Conservation (phyloP, 1,140 invertebrate species). For the Drosophila mauritiana region DNA sequence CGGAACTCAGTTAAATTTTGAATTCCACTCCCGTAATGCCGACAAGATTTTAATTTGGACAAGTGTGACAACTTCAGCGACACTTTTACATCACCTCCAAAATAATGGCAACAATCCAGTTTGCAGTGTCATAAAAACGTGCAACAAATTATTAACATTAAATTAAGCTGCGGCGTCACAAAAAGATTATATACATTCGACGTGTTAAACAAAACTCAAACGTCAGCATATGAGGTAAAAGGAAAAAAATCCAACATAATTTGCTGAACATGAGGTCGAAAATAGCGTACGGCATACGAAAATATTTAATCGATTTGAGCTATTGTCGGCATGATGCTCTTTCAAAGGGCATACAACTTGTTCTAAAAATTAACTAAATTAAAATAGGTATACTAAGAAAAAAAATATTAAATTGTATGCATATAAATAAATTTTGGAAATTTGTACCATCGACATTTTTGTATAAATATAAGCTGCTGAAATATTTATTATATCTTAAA, state of each 20-base stretch:
- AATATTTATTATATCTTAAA: background rate
- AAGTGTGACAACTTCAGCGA: constrained; percentile 24
- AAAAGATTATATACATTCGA: constrained; percentile 14
- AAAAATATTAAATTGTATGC: no score
- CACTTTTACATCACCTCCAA: constrained; percentile 37
- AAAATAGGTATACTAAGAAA: no score
- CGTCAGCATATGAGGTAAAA: constrained; percentile 52
- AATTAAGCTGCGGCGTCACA: constrained; percentile 13
- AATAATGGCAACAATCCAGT: constrained; percentile 36
- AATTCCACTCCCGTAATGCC: constrained; percentile 1
- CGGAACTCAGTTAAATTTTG: constrained; percentile 2
- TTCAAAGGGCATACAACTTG: background rate
- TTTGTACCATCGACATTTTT: no score
- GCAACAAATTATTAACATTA: constrained; percentile 49
- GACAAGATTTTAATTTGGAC: constrained; percentile 16
- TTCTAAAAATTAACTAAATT: background rate
- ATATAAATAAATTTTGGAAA: background rate
- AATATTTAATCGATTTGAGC: constrained; percentile 34
- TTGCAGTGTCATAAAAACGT: constrained; percentile 58
- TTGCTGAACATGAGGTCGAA: constrained; percentile 35
- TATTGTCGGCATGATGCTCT: background rate
- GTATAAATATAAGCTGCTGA: background rate
- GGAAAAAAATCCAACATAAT: constrained; percentile 29
- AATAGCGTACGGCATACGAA: constrained; percentile 33
- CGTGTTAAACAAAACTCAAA: constrained; percentile 54